Percentiles rank a stretch among this genome's conserved stretches.
These are phyloP conservation scores for Drosophila monieri DNA, from an alignment of 2,888 invertebrate genomes.

Conservation along the genomic window DNA sequence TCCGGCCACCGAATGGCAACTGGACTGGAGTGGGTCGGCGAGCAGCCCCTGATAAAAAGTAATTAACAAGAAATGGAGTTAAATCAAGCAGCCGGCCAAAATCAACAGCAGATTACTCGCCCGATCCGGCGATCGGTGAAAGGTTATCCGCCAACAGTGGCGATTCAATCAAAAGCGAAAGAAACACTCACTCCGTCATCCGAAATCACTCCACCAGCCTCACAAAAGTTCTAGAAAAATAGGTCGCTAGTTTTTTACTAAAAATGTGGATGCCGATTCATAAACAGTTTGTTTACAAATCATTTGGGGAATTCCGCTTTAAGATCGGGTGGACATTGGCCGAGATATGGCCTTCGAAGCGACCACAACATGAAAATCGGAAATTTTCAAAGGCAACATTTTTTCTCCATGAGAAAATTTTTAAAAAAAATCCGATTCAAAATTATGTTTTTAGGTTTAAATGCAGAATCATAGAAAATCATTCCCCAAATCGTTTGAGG, in stretches of 20 bases:
- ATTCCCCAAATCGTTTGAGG: neutral
- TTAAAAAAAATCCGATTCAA: neutral
- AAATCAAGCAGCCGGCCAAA: constrained; percentile 42
- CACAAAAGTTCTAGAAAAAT: neutral
- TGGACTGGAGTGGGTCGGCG: constrained; percentile 8
- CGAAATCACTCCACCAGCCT: neutral
- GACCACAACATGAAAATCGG: too few species aligned
- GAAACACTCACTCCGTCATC: neutral
- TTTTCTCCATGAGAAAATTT: too few species aligned
- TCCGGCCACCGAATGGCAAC: constrained; percentile 37
- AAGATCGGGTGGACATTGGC: neutral
- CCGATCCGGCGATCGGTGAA: constrained; percentile 23
- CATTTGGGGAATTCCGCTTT: too few species aligned
- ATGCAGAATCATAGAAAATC: neutral
- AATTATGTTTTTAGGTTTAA: neutral
- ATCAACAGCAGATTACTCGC: constrained; percentile 42
- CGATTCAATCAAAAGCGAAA: neutral
- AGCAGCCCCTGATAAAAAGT: constrained; percentile 63
- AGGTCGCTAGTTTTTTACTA: neutral
- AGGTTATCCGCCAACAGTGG: constrained; percentile 28
- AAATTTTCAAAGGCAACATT: too few species aligned
- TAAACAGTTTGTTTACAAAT: neutral
- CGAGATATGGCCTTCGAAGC: neutral
- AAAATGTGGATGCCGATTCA: neutral
- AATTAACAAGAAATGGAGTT: constrained; percentile 72